A percentile compares a stretch with the other conserved stretches of the same genome.
Evolutionary conservation across 2,113 vertebrate species (phyloP).

Genomic region (Alosa alosa): DNA sequence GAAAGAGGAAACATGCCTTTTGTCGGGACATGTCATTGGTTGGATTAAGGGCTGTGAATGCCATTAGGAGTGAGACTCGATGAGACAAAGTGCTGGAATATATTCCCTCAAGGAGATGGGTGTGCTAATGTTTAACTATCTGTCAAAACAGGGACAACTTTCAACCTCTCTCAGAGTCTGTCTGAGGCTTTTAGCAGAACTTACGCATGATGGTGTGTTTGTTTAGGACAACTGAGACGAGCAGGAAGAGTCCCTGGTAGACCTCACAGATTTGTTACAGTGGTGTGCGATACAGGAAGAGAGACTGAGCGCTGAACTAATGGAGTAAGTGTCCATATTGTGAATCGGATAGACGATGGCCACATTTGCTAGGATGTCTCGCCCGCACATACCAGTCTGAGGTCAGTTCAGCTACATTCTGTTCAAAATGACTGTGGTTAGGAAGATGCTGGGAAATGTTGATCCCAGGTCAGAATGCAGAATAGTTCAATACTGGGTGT

Average conservation of each 20-base stretch:
- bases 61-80: background rate
- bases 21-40: conserved; percentile 10
- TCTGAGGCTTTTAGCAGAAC: conserved; percentile 12
- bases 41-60: conserved; percentile 9
- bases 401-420: background rate
- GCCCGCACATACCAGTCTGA: conserved; percentile 4
- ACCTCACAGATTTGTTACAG: conserved; percentile 19
- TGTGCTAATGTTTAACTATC: conserved; percentile 14
- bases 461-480: conserved; percentile 9
- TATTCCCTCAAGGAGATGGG: conserved; percentile 15
- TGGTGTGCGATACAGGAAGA: conserved; percentile 9
- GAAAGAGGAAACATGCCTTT: background rate
- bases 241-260: conserved; percentile 7
- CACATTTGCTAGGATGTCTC: background rate
- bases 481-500: background rate
- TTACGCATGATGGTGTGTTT: background rate
- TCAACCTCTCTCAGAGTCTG: background rate
- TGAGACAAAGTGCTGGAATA: background rate
- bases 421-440: background rate
- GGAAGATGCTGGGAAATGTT: background rate
- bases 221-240: background rate
- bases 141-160: conserved; percentile 3
- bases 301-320: background rate
- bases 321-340: background rate
- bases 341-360: background rate